Conservation (phyloP, 2,113 vertebrate genomes). For the Vireo altiloquus region DNA sequence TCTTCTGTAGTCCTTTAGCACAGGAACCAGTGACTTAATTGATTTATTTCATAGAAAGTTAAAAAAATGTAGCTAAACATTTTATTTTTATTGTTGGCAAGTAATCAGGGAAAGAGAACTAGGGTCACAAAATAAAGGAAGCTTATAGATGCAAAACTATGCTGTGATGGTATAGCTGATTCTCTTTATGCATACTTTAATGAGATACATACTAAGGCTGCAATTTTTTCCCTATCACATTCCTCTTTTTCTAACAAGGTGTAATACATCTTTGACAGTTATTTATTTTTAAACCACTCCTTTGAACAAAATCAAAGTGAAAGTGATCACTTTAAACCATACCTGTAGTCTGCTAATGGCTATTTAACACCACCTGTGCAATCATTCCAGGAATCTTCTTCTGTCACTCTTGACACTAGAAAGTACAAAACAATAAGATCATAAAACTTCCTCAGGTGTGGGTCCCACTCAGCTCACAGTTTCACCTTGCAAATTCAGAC, state of each 20-base stretch:
- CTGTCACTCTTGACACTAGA: slow-evolving; percentile 50
- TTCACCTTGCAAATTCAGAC: neutral
- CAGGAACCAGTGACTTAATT: neutral
- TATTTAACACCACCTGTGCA: slow-evolving; percentile 22
- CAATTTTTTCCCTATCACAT: neutral
- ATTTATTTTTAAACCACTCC: slow-evolving; percentile 32
- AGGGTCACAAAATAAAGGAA: neutral
- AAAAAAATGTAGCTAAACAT: neutral
- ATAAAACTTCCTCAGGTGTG: neutral
- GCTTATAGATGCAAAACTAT: neutral
- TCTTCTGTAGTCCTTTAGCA: neutral
- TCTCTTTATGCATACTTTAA: neutral
- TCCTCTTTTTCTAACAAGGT: neutral
- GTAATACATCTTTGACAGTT: neutral
- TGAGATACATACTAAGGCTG: neutral
- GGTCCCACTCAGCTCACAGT: neutral
- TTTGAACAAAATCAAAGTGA: too few species aligned
- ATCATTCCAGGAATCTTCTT: slow-evolving; percentile 64
- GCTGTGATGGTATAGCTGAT: neutral
- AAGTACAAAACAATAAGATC: neutral
- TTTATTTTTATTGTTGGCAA: neutral
- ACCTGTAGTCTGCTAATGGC: slow-evolving; percentile 9
- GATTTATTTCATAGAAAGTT: neutral
- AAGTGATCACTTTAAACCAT: slow-evolving; percentile 1
- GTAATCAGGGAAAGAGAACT: neutral